phyloP scores from a whole-genome alignment of 2,888 invertebrate species.

The Priocnemis perturbator region DNA sequence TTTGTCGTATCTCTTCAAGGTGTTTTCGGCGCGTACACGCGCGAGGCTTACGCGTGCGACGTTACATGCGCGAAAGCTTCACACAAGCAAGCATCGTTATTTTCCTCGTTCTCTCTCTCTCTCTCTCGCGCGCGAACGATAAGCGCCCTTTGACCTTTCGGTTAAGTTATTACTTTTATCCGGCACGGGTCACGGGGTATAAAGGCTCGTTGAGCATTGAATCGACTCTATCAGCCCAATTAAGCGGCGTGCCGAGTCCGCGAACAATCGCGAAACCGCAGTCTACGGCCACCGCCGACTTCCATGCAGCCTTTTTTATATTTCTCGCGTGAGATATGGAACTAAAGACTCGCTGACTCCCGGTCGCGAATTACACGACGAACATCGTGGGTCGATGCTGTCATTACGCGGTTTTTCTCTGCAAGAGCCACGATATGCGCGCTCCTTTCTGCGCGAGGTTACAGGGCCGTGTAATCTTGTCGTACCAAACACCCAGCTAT shows the following conservation, averaged over 20 bases:
- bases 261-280: slow-evolving; percentile 43
- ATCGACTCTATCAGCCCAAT: slow-evolving; percentile 58
- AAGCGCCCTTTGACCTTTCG: slow-evolving; percentile 53
- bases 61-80: no score
- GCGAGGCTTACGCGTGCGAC: no score
- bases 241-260: slow-evolving; percentile 47
- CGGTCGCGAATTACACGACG: slow-evolving; percentile 41
- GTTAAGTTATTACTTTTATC: slow-evolving; percentile 59
- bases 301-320: slow-evolving; percentile 21
- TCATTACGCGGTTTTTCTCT: slow-evolving; percentile 38
- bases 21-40: no score
- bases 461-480: slow-evolving; percentile 45
- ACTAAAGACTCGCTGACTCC: slow-evolving; percentile 41
- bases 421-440: slow-evolving; percentile 9
- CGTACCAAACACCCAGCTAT: slow-evolving; percentile 46
- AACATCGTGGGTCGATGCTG: slow-evolving; percentile 40
- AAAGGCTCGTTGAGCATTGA: slow-evolving; percentile 54
- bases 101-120: background rate
- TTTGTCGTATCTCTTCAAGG: no score
- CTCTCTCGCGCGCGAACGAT: slow-evolving; percentile 34
- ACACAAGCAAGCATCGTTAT: no score
- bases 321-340: slow-evolving; percentile 64
- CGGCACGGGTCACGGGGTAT: slow-evolving; percentile 43
- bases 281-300: slow-evolving; percentile 2
- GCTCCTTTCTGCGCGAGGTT: slow-evolving; percentile 30